Base-by-base conservation (phyloP, 2,797 vertebrate genomes). In the Valencia hispanica region DNA sequence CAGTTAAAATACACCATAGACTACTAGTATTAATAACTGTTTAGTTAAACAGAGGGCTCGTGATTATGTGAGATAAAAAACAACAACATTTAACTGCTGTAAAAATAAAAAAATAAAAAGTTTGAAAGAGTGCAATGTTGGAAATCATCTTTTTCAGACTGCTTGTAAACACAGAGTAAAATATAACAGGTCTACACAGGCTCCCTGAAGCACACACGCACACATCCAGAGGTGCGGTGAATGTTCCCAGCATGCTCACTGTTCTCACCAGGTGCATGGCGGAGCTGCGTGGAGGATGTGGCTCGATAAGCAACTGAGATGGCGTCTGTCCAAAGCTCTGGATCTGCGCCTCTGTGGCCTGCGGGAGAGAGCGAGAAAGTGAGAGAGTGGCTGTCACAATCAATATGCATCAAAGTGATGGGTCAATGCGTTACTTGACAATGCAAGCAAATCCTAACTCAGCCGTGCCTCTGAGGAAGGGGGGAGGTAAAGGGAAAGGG, bases 251-350 rank as follows among this genome's bases (percentile, higher is more conserved):
- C 83, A 93, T 92, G 93, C 89, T 90, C 57, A 73, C 78, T 91
- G 83, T 83, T 95, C 97, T 98, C 96, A 99, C 98, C 98, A 99
- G 97, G 96, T 99, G 98, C 97, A 99, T 98, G 95, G 98, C 98
- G 84, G 98, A 99, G 94, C 98, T 99, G 92, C 98, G 97, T 92
- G 98, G 98, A 78, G 98, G 98, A 97, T 99, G 98, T 90, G 98
- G 98, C 96, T 99, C 98, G 89, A 99, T 99, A 94, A 99, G 97
- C 97, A 99, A 96, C 97, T 99, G 98, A 86, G 97, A 99, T 95
- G 98, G 98, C 94, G 97, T 98, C 96, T 99, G 98, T 97, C 98
- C 98, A 96, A 97, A 96, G 93, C 94, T 97, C 96, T 97, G 97
- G 95, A 99, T 98, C 96, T 99, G 98, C 71, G 94, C 95, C 95